Percentiles rank a stretch among this genome's conserved stretches.
Evolutionary conservation across 2,888 invertebrate genomes (phyloP).

Genomic region (Atrina japonica): DNA sequence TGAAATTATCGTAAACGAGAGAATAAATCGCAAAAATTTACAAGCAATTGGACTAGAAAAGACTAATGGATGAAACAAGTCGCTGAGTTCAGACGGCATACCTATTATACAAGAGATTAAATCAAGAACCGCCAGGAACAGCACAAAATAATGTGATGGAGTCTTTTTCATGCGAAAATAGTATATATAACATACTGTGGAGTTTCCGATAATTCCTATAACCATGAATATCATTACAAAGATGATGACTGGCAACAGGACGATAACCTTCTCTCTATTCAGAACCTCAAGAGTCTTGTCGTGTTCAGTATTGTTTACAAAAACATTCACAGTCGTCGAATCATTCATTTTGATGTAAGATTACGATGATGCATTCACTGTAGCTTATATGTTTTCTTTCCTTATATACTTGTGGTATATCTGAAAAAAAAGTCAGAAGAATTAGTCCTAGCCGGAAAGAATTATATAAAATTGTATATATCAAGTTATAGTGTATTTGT

Average conservation of each 20-base stretch:
- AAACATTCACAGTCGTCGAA: no score
- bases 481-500: no score
- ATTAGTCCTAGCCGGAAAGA: no score
- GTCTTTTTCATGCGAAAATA: conserved; percentile 62
- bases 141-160: conserved; percentile 68
- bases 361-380: no score
- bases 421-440: no score
- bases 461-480: no score
- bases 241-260: conserved; percentile 61
- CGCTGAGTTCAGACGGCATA: conserved; percentile 63
- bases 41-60: conserved; percentile 62
- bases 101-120: conserved; percentile 64
- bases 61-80: conserved; percentile 62
- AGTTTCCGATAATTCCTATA: conserved; percentile 62
- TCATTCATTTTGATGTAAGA: no score
- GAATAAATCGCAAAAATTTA: conserved; percentile 65
- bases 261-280: conserved; percentile 57
- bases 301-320: no score
- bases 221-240: conserved; percentile 57
- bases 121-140: conserved; percentile 68
- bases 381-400: no score
- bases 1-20: conserved; percentile 63
- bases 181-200: conserved; percentile 68
- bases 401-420: no score
- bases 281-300: conserved; percentile 7